These are phyloP conservation scores for Pseudochromis fuscus DNA, from an alignment of 2,797 vertebrate genomes.

Conservation along the genomic window DNA sequence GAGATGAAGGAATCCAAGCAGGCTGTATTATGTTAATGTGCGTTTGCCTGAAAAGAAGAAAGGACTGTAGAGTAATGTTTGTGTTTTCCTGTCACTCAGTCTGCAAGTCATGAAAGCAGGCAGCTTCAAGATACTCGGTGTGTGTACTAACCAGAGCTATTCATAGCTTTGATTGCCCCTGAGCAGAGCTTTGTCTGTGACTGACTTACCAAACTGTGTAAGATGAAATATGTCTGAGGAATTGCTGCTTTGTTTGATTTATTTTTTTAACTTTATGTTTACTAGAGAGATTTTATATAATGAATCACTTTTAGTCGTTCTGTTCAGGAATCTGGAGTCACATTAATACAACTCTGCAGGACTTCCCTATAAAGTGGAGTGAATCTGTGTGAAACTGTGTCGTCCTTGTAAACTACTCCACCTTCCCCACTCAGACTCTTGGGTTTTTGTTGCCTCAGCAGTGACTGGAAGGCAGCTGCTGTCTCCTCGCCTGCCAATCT, in stretches of 20 bases:
- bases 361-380: slow-evolving; percentile 5
- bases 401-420: slow-evolving; percentile 1
- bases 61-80: slow-evolving; percentile 63
- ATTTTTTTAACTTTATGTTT: not conserved
- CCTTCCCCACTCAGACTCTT: slow-evolving; percentile 22
- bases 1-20: slow-evolving; percentile 67
- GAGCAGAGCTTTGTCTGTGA: slow-evolving; percentile 64
- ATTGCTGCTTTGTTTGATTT: not conserved
- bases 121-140: slow-evolving; percentile 67
- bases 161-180: slow-evolving; percentile 72
- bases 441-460: slow-evolving; percentile 30
- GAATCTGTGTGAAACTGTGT: slow-evolving; percentile 21
- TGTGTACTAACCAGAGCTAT: slow-evolving; percentile 66
- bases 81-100: slow-evolving; percentile 74
- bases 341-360: slow-evolving; percentile 8
- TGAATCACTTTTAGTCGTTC: slow-evolving; percentile 37
- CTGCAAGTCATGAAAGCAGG: slow-evolving; percentile 67
- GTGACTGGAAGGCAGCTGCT: slow-evolving; percentile 45
- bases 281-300: slow-evolving; percentile 22
- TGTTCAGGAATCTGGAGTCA: slow-evolving; percentile 30
- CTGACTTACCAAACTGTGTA: slow-evolving; percentile 56
- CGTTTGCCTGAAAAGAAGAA: slow-evolving; percentile 63
- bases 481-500: slow-evolving; percentile 48
- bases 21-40: slow-evolving; percentile 75
- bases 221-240: slow-evolving; percentile 29